Evolutionary conservation across 2,888 invertebrate genomes (phyloP).

Genomic region (Cryptocheilus praepositus): DNA sequence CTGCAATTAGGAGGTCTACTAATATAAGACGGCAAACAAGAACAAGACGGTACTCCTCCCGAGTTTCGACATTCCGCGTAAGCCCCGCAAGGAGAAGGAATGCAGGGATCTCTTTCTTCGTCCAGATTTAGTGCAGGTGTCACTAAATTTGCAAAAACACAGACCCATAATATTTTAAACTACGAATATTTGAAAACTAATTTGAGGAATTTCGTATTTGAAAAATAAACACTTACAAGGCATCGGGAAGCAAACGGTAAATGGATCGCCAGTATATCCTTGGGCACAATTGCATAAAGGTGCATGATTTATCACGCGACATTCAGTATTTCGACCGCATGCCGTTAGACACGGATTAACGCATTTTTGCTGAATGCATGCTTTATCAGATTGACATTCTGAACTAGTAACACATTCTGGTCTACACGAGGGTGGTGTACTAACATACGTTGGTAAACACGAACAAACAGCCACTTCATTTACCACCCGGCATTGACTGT

Average conservation of each 20-base stretch:
- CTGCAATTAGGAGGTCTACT: conserved; percentile 82
- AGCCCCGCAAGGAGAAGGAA: conserved; percentile 88
- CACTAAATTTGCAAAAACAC: conserved; percentile 25
- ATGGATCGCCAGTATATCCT: conserved; percentile 85
- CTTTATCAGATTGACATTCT: conserved; percentile 84
- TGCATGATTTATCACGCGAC: conserved; percentile 78
- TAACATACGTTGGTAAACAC: conserved; percentile 83
- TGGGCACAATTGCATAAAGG: conserved; percentile 77
- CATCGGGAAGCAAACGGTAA: conserved; percentile 80
- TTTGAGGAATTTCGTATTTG: conserved; percentile 3
- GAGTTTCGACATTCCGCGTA: conserved; percentile 86
- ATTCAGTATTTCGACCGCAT: conserved; percentile 86
- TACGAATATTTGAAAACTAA: too few species aligned
- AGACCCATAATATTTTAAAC: too few species aligned
- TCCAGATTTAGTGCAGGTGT: conserved; percentile 16
- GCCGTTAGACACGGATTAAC: conserved; percentile 84
- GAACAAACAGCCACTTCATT: conserved; percentile 82
- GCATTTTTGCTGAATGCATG: conserved; percentile 87
- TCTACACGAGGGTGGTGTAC: conserved; percentile 82
- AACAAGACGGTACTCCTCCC: conserved; percentile 74
- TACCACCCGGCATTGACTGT: conserved; percentile 81
- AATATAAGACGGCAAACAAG: conserved; percentile 77
- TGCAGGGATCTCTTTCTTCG: conserved; percentile 79
- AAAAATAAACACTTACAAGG: conserved; percentile 60
- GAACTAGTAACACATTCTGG: conserved; percentile 89